Base-by-base conservation (phyloP, 2,888 invertebrate species). In the Tetheella fluctuosa region DNA sequence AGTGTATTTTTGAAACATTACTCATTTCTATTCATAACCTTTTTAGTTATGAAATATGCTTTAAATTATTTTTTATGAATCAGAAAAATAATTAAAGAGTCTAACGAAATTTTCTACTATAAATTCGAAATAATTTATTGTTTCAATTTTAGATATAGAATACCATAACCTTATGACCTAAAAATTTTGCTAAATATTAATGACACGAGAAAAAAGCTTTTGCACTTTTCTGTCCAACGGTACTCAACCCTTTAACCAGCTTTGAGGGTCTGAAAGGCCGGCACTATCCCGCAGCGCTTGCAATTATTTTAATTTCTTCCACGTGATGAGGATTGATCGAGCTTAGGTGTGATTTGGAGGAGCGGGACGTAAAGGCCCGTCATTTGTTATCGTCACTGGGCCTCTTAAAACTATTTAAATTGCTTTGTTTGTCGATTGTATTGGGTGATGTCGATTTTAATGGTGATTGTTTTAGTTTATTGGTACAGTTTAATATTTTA, bases 271-370 rank as follows among this genome's bases (percentile, higher is more conserved):
- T 70, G 70, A 70, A 76, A 70, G 79, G 75, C 77, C 78, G 76
- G 72, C 84, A 86, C 85, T 88, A 85, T 84, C 81, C 83, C 79
- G 79, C 73, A 76, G 78, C 70, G 82, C 70, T 77, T 75, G 89
- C 90, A 89, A 91, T 91, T 90, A 91, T 91, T 91, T 90, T 91
- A 91, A 91, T 90, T 91, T 90, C 90, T 88, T 83, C 82, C 80
- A 77, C 79, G 83, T 81, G 85, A 85, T 84, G 81, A 81, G 84
- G 86, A 89, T 87, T 87, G 89, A 90, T 90, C 78, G 88, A 81
- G 81, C 84, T 81, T 85, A 86, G 86, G 81, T 86, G 86, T 82
- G 85, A 86, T 85, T 84, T 75, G 80, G 77, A 78, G 70, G 67
- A 71, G 72, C 62, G 65, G 48, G 48, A 48, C 48, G 48, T 20